These are phyloP conservation scores for Sturnus vulgaris DNA, from an alignment of 2,113 vertebrate genomes.

Conservation along the genomic window DNA sequence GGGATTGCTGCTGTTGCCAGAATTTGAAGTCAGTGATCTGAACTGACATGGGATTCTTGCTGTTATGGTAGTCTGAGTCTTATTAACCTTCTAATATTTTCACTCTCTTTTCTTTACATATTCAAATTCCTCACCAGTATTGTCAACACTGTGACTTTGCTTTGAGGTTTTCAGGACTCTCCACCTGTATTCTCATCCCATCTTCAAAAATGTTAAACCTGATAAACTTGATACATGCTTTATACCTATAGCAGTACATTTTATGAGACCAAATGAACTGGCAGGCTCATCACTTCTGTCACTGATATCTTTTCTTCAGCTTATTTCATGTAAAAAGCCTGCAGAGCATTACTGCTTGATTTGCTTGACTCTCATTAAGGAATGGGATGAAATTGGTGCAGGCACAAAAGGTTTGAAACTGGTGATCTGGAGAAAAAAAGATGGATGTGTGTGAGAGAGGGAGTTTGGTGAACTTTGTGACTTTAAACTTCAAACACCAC, in stretches of 20 bases:
- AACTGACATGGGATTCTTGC: not conserved
- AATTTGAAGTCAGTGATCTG: not conserved
- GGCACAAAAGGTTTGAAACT: not conserved
- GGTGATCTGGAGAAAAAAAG: not conserved
- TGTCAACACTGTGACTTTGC: not conserved
- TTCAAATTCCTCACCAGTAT: not conserved
- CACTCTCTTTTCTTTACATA: not conserved
- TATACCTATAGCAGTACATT: not conserved
- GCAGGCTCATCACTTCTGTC: not conserved
- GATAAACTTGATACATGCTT: not conserved
- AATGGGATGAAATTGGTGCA: not conserved
- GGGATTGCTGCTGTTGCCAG: not conserved
- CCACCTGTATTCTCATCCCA: not conserved
- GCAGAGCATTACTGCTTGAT: not conserved
- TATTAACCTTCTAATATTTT: not conserved
- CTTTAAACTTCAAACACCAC: slow-evolving; percentile 9
- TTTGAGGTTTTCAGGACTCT: not conserved
- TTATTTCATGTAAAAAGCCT: not conserved
- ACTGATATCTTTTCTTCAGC: not conserved
- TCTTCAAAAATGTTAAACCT: not conserved
- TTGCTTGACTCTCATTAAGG: not conserved
- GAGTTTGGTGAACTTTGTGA: slow-evolving; percentile 22
- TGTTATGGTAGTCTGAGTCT: not conserved
- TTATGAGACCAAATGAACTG: not conserved
- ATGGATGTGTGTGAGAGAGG: not conserved